Base-by-base conservation (phyloP, 2,113 vertebrate genomes). In the Vanacampus margaritifer region DNA sequence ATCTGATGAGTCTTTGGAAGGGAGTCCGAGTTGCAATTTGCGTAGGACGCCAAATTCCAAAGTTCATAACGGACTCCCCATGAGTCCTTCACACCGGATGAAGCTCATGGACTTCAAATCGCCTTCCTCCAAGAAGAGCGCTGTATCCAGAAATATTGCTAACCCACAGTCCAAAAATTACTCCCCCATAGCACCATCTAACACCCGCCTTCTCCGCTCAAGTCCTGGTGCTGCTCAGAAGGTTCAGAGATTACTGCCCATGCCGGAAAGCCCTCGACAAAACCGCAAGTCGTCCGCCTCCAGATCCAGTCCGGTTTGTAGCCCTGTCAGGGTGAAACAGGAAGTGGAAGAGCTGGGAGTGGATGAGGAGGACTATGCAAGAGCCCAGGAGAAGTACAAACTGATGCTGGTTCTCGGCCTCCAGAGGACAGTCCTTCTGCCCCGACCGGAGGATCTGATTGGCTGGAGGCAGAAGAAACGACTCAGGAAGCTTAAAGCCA, bases 31-130 rank as follows among this genome's bases (percentile, higher is more conserved):
- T 19, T 80, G 61, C 23, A 86, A 73, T 62, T 62, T 85, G 64
- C 79, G 78, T 23, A 45, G 76, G 59, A 73, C 1, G 2, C 59
- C 73, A 4, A 72, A 69, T 51, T 0, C 64, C 6, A 77, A 78
- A 58, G 57, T 66, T 37, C 67, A 75, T 26, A 89, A 84, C 2
- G 70, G 84, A n/a, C 82, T 91, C 68, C 82, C 90, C 7, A 68
- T 88, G 73, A 93, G 90, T 64, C 89, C 92, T 51, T 85, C 81
- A 3, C 88, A 90, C 53, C 83, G 91, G 66, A 91, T 93, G 88
- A 93, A 93, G 74, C 90, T 93, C 53, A 90, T 93, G 90, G 92
- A 92, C 83, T 93, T 93, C 41, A 93, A 92, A 79, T 92, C 91
- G 28, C 91, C 90, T 21, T 93, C 91, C 16, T 87, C 70, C 13